Percentiles rank a stretch among this genome's conserved stretches.
Conservation (phyloP, 2,113 vertebrate genomes). For the Suncus etruscus region DNA sequence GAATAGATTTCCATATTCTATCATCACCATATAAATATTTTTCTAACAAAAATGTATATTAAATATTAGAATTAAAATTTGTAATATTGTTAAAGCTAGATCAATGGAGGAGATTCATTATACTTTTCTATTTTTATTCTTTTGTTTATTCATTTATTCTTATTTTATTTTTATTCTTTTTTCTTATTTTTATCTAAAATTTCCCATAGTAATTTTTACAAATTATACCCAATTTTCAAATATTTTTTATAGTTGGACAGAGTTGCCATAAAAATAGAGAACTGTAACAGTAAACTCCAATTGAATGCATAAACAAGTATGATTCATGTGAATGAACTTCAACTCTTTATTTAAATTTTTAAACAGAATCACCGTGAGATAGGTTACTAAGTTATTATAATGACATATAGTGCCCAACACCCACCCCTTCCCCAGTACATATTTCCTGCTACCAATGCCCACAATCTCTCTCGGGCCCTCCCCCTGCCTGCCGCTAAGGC, state of each 20-base stretch:
- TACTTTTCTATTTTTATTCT: background rate
- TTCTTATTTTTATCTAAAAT: background rate
- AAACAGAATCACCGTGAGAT: too few species aligned
- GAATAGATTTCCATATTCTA: background rate
- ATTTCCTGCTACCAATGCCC: too few species aligned
- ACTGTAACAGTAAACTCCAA: background rate
- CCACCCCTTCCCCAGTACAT: too few species aligned
- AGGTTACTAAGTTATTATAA: too few species aligned
- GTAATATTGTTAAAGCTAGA: slow-evolving; percentile 19
- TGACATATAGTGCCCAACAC: too few species aligned
- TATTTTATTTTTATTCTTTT: too few species aligned
- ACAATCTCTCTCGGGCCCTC: too few species aligned
- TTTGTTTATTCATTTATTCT: too few species aligned
- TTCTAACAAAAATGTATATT: background rate
- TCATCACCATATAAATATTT: slow-evolving; percentile 11
- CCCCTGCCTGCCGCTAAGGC: too few species aligned
- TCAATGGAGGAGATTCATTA: slow-evolving; percentile 39
- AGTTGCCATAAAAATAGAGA: slow-evolving; percentile 22
- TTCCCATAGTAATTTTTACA: slow-evolving; percentile 26
- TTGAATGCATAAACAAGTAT: too few species aligned
- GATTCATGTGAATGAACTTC: too few species aligned
- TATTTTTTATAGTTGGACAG: background rate
- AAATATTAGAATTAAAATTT: background rate
- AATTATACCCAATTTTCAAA: slow-evolving; percentile 15
- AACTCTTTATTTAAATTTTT: too few species aligned